These are phyloP conservation scores for Sarcophilus harrisii DNA, from an alignment of 2,797 vertebrate species.

Conservation along the genomic window DNA sequence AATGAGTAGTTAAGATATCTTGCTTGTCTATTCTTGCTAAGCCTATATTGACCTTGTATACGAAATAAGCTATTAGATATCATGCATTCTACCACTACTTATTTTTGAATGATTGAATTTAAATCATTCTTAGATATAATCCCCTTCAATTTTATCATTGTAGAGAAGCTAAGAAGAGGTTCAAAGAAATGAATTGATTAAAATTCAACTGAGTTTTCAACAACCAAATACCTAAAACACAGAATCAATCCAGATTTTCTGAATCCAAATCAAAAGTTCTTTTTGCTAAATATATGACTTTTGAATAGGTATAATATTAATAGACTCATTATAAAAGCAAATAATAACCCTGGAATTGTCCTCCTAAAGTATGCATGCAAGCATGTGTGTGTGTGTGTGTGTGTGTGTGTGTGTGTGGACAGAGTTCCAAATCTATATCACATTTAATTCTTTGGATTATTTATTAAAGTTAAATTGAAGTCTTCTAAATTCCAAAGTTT, in stretches of 20 bases:
- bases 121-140: background rate
- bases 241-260: background rate
- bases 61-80: background rate
- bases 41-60: background rate
- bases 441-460: background rate
- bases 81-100: background rate
- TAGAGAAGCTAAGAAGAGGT: background rate
- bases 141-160: background rate
- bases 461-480: background rate
- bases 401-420: no score
- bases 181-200: background rate
- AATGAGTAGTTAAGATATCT: background rate
- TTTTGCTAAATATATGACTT: background rate
- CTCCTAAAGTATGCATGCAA: background rate
- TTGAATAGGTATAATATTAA: background rate
- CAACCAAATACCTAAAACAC: background rate
- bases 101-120: background rate
- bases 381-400: no score
- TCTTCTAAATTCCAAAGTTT: constrained; percentile 11
- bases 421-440: background rate
- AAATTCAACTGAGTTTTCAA: background rate
- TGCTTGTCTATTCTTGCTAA: background rate
- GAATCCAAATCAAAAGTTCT: background rate
- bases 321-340: background rate
- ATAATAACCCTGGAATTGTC: background rate